A percentile compares a stretch with the other conserved stretches of the same genome.
Conservation (phyloP, 2,797 vertebrate species). For the Phrynocephalus vlangalii region DNA sequence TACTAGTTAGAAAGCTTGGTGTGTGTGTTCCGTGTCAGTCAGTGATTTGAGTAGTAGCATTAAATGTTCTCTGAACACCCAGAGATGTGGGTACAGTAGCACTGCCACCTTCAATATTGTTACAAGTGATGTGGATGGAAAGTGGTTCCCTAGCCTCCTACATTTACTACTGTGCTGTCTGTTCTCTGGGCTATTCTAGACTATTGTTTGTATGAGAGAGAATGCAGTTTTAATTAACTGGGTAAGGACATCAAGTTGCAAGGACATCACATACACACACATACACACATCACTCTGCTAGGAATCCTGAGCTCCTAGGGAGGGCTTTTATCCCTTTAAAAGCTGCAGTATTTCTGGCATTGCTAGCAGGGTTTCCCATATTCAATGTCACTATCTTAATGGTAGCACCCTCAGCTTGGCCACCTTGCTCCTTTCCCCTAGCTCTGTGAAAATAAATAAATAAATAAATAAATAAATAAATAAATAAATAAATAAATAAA, state of each 20-base stretch:
- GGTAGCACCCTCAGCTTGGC: too few relatives aligned
- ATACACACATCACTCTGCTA: not conserved
- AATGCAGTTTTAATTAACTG: not conserved
- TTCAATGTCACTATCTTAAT: not conserved
- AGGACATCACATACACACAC: not conserved
- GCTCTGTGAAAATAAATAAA: not conserved
- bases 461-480: too few relatives aligned
- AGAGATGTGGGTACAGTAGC: not conserved
- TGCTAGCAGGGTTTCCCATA: too few relatives aligned
- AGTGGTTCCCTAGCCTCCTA: not conserved
- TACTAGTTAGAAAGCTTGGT: not conserved
- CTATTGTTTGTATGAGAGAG: not conserved
- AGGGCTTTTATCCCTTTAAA: not conserved
- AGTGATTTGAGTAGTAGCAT: not conserved
- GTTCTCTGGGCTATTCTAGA: not conserved
- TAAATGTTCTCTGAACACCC: not conserved
- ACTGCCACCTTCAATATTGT: not conserved
- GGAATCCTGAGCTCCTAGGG: not conserved
- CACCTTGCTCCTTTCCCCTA: not conserved
- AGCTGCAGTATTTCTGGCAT: not conserved
- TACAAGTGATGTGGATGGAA: not conserved
- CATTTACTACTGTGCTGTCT: not conserved
- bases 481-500: too few relatives aligned
- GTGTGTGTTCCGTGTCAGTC: not conserved
- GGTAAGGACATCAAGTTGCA: not conserved